Evolutionary conservation across 2,797 vertebrate species (phyloP).

Genomic region (Pantherophis vulpinus): DNA sequence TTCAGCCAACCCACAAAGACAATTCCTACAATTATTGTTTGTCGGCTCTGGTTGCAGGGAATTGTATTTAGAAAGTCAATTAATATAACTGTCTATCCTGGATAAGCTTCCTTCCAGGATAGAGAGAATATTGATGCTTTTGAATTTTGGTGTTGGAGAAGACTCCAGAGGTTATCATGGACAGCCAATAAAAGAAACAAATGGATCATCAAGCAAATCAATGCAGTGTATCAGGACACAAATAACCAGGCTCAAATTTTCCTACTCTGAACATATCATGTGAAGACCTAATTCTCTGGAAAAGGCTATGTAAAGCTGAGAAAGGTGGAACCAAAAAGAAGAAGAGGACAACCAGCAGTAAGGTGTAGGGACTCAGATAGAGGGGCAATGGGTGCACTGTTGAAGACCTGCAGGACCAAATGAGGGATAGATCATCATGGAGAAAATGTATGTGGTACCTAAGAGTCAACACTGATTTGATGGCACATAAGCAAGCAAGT

Average conservation of each 20-base stretch:
- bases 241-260: not conserved
- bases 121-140: not conserved
- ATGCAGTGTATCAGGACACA: not conserved
- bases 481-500: not conserved
- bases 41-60: conserved; percentile 57
- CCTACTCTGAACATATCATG: not conserved
- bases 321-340: not conserved
- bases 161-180: not conserved
- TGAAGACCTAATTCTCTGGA: not conserved
- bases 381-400: not conserved
- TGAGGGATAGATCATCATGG: not conserved
- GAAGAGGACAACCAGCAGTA: not conserved
- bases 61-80: conserved; percentile 65
- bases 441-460: not conserved
- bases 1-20: conserved; percentile 59
- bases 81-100: conserved; percentile 50
- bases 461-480: not conserved
- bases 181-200: not conserved
- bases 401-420: not conserved
- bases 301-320: not conserved
- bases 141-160: not conserved
- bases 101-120: conserved; percentile 54
- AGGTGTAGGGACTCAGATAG: not conserved
- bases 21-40: conserved; percentile 56
- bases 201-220: not conserved